These are phyloP conservation scores for Cosmopolites sordidus DNA, from an alignment of 2,888 invertebrate genomes.

Conservation along the genomic window DNA sequence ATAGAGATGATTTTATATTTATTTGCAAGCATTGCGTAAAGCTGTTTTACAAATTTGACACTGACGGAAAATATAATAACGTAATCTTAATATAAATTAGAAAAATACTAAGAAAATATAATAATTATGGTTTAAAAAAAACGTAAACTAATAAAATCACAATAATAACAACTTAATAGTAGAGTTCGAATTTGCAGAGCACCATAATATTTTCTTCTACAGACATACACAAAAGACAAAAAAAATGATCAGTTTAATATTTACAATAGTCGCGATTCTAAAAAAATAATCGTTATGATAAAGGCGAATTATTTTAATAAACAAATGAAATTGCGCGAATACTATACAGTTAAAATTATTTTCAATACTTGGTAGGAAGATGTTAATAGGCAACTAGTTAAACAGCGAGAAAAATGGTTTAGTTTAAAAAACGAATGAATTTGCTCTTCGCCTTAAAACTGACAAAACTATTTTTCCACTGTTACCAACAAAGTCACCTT, in stretches of 20 bases:
- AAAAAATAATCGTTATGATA: not conserved
- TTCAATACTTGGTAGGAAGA: constrained; percentile 52
- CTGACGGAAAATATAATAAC: constrained; percentile 31
- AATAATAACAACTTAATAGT: constrained; percentile 44
- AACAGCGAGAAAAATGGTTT: not conserved
- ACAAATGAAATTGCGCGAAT: constrained; percentile 15
- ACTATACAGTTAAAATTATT: constrained; percentile 31
- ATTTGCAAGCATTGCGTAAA: constrained; percentile 45
- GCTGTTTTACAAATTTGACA: constrained; percentile 41
- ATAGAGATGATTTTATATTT: constrained; percentile 15
- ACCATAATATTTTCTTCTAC: constrained; percentile 39
- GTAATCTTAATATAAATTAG: constrained; percentile 37
- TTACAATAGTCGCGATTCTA: constrained; percentile 8
- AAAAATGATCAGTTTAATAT: constrained; percentile 6
- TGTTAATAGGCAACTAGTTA: constrained; percentile 36
- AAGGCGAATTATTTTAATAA: constrained; percentile 21
- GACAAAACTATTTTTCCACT: not conserved
- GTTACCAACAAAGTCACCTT: constrained; percentile 7
- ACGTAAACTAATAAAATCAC: constrained; percentile 44
- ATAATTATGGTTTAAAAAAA: constrained; percentile 39
- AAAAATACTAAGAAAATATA: constrained; percentile 37
- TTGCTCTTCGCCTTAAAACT: not conserved
- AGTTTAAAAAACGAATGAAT: not conserved
- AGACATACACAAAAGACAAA: constrained; percentile 7
- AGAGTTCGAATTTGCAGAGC: constrained; percentile 43